Evolutionary conservation across 2,888 invertebrate species (phyloP), one percentile per base, ranked within the genome.

Genomic region (Scaptomyza cyrtandrae): DNA sequence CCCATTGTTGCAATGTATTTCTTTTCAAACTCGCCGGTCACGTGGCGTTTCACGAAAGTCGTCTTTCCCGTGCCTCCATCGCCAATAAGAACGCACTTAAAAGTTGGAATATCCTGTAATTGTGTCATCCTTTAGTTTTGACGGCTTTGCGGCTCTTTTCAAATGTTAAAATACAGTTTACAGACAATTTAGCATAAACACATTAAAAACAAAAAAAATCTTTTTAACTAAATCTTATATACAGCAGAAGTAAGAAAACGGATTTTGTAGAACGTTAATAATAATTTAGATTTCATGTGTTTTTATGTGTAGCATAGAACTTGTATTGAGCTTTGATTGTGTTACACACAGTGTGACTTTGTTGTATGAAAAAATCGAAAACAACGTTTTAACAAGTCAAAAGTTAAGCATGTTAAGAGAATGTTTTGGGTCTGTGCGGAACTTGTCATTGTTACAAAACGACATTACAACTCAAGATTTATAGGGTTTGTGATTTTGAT

Each of bases 51-150:
- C 45, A 99, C 99, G 91, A 99, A 99, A 43, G 99, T 99, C 5
- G 99, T 99, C 94, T 99, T 99, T 35, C 99, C 99, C 77, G 99
- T 99, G 93, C 99, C 99, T 90, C 99, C 99, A 93, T 99, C 99
- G 50, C 99, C 99, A 45, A 99, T 99, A 67, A 99, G 94, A 79
- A 99, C 99, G 92, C 99, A 97, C 94, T 99, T 98, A 92, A 98
- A 98, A 81, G 98, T 97, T 78, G 98, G 98, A 94, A 97, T 97
- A 93, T 97, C 96, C 50, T 78, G 83, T n/a, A 3, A 9, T 1
- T 39, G 3, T 3, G 9, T 1, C 39, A 39, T 39, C 39, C 7
- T 14, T 37, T 7, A 37, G 6, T 37, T 14, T 39, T 19, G 19
- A 1, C 19, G 19, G 19, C 19, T 19, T 19, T 39, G 35, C 33